Conservation (phyloP, 2,113 vertebrate genomes). For the Gobiocypris rarus region DNA sequence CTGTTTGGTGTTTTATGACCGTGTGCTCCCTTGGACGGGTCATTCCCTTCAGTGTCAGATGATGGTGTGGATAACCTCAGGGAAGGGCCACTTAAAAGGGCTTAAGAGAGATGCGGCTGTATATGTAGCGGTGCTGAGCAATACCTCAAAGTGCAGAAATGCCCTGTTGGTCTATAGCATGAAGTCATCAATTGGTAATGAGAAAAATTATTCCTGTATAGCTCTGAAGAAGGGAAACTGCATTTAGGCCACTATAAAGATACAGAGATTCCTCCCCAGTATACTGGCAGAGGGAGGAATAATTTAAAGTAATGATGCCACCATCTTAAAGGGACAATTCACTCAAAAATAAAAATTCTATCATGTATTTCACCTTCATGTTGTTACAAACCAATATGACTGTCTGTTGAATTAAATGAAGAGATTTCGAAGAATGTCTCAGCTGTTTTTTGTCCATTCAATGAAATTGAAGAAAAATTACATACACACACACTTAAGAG, state of each 20-base stretch:
- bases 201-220: background rate
- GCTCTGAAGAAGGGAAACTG: background rate
- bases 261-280: background rate
- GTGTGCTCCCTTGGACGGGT: background rate
- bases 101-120: background rate
- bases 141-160: background rate
- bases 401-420: too few species aligned
- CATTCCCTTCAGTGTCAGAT: conserved; percentile 11
- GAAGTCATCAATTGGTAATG: conserved; percentile 18
- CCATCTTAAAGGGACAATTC: background rate
- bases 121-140: background rate
- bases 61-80: conserved; percentile 32
- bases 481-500: too few species aligned
- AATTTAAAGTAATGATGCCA: background rate
- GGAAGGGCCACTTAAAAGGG: conserved; percentile 5
- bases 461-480: too few species aligned
- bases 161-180: background rate
- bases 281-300: background rate
- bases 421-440: too few species aligned
- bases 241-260: background rate
- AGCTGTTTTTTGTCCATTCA: too few species aligned
- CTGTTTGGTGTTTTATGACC: conserved; percentile 26
- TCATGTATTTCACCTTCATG: too few species aligned
- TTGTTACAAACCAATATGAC: too few species aligned
- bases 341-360: background rate